Evolutionary conservation across 2,113 vertebrate species (phyloP).

Genomic region (Leucosticte australis): DNA sequence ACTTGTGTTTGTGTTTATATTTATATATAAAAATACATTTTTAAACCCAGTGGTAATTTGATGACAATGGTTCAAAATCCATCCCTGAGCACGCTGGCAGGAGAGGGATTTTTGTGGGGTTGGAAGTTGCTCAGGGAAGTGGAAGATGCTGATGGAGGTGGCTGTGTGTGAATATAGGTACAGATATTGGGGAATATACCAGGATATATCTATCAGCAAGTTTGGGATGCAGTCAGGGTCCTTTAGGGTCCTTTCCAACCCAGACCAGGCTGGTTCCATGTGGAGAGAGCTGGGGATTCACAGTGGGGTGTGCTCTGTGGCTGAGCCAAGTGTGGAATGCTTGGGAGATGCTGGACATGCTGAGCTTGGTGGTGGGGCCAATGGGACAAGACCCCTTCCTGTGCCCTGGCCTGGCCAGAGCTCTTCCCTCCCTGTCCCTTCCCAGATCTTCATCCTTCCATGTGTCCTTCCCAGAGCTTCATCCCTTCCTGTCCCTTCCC

Average conservation of each 20-base stretch:
- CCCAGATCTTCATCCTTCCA: neutral
- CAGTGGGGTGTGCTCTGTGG: neutral
- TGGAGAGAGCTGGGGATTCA: neutral
- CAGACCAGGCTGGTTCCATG: neutral
- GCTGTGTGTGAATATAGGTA: neutral
- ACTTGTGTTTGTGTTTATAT: neutral
- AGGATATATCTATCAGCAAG: fast-evolving
- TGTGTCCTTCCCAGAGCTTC: neutral
- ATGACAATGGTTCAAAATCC: neutral
- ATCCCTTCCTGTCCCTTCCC: no score
- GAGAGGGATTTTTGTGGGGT: neutral
- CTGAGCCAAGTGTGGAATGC: fast-evolving
- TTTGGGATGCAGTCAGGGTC: neutral
- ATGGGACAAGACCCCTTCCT: neutral
- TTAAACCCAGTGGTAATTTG: neutral
- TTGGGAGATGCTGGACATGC: neutral
- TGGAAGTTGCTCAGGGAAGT: neutral
- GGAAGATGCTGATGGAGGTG: neutral
- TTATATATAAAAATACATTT: neutral
- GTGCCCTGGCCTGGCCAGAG: fast-evolving
- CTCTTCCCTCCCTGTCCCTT: neutral
- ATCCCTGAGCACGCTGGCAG: neutral
- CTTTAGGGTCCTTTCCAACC: neutral
- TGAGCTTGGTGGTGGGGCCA: neutral
- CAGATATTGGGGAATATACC: neutral